Conservation (phyloP, 2,797 vertebrate genomes). For the Falco rusticolus region DNA sequence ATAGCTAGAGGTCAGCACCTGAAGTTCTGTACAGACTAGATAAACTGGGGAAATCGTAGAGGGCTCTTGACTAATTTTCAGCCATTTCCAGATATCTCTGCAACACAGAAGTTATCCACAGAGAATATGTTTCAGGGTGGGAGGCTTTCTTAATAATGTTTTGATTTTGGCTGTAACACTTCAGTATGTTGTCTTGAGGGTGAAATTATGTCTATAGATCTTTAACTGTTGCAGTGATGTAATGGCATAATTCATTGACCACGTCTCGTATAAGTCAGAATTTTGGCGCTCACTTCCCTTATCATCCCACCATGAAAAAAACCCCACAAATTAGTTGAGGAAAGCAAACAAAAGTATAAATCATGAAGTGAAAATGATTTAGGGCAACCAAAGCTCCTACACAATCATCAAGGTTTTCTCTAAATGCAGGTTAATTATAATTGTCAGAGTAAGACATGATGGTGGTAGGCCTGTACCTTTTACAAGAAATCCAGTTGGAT, state of each 20-base stretch:
- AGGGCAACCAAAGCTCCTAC: neutral
- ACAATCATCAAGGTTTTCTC: neutral
- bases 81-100: neutral
- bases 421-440: neutral
- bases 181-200: neutral
- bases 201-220: neutral
- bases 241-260: neutral
- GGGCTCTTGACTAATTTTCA: neutral
- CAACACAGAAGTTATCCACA: neutral
- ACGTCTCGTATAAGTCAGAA: neutral
- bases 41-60: neutral
- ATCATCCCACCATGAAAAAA: neutral
- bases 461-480: neutral
- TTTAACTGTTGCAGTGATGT: neutral
- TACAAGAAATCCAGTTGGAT: neutral
- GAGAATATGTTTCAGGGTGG: neutral
- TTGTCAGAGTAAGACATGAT: neutral
- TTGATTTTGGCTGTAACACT: neutral
- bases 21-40: neutral
- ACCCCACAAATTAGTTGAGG: neutral
- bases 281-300: neutral
- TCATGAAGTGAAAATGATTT: neutral
- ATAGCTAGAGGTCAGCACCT: neutral
- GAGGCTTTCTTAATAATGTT: neutral
- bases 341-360: constrained; percentile 11